These are phyloP conservation scores for Gymnopithys bicolor DNA, from an alignment of 2,797 vertebrate genomes.

Conservation along the genomic window DNA sequence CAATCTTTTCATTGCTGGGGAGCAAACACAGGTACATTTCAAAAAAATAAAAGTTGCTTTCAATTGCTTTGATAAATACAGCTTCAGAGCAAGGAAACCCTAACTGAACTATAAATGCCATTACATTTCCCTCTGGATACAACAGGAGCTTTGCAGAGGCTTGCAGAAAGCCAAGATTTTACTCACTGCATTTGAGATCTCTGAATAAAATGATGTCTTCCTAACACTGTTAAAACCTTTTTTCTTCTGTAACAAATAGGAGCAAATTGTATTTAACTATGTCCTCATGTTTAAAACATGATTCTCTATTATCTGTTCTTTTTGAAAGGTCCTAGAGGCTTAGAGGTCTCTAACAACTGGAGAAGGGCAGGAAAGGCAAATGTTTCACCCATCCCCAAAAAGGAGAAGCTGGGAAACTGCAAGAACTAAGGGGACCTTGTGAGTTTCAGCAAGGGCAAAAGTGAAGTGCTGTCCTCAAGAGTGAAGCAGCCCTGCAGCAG, in stretches of 20 bases:
- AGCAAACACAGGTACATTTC: neutral
- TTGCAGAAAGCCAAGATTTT: neutral
- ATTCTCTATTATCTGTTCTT: neutral
- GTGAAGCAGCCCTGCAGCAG: neutral
- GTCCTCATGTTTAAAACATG: slow-evolving; percentile 10
- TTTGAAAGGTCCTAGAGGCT: neutral
- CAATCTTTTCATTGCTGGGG: neutral
- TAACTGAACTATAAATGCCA: neutral
- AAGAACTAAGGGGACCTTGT: neutral
- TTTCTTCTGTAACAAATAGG: neutral
- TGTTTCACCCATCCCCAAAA: neutral
- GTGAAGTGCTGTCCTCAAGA: neutral
- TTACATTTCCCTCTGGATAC: neutral
- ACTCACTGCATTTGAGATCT: neutral
- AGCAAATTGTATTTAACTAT: neutral
- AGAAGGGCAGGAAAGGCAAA: neutral
- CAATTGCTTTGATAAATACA: neutral
- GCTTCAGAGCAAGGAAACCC: neutral
- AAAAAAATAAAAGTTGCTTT: neutral
- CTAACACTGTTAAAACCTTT: neutral
- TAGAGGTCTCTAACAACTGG: neutral
- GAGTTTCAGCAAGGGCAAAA: neutral
- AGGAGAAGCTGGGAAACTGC: neutral
- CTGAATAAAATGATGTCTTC: neutral
- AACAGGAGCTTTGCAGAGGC: neutral